Evolutionary conservation across 2,797 vertebrate species (phyloP).

Genomic region (Syngnathus rostellatus): DNA sequence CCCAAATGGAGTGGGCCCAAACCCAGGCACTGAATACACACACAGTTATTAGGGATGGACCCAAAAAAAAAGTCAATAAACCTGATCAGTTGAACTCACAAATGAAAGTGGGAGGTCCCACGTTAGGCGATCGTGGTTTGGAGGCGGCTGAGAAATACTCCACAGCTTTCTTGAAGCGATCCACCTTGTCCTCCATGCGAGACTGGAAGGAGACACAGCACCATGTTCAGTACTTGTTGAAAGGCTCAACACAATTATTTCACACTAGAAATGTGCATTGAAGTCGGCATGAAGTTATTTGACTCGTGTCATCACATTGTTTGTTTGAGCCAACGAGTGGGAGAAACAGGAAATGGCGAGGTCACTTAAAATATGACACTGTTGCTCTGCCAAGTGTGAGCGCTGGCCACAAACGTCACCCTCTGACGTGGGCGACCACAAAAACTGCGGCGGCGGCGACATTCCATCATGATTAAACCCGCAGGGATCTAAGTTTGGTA

Average conservation of each 20-base stretch:
- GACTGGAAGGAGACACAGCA: conserved; percentile 64
- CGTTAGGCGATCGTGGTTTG: conserved; percentile 78
- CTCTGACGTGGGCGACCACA: neutral
- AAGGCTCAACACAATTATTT: too few relatives aligned
- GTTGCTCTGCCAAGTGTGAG: neutral
- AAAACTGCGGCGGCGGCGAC: neutral
- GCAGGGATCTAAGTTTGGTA: neutral
- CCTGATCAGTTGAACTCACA: conserved; percentile 67
- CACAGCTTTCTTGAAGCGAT: conserved; percentile 89
- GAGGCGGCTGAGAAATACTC: conserved; percentile 88
- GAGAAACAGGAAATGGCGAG: neutral
- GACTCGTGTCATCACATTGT: neutral
- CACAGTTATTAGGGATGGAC: neutral
- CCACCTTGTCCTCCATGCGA: conserved; percentile 87
- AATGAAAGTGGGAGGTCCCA: conserved; percentile 79
- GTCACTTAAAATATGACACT: neutral
- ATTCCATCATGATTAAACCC: neutral
- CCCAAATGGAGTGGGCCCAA: conserved; percentile 77
- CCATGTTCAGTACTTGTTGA: neutral
- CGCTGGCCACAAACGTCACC: neutral
- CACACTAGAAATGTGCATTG: too few relatives aligned
- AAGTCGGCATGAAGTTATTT: neutral
- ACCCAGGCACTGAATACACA: conserved; percentile 69
- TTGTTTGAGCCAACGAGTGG: neutral
- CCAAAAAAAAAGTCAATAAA: neutral